Conservation (phyloP, 2,113 vertebrate genomes). For the Psilopsiagon aymara region DNA sequence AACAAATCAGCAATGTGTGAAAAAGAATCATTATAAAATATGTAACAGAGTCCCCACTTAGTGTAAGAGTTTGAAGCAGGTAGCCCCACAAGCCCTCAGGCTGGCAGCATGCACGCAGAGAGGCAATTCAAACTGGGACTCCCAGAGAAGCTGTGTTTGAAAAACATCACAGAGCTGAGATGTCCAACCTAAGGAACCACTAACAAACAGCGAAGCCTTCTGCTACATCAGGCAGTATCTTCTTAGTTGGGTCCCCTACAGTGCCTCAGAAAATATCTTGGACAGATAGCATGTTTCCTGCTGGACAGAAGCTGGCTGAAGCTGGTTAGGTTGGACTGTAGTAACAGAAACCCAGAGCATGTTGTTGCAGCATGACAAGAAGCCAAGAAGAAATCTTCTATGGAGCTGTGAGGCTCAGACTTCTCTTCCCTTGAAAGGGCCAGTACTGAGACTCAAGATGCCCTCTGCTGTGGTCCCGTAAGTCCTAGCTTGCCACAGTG, state of each 20-base stretch:
- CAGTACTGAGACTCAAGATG: neutral
- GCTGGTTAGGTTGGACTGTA: neutral
- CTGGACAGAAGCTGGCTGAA: neutral
- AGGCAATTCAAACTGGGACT: neutral
- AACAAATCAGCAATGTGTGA: neutral
- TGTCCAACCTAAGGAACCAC: neutral
- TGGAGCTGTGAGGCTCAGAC: neutral
- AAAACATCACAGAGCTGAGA: neutral
- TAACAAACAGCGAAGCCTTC: neutral
- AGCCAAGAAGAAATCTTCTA: neutral
- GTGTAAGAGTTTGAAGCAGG: neutral
- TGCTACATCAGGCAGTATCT: neutral
- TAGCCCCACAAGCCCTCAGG: neutral
- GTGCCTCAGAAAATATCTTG: neutral
- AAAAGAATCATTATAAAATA: neutral
- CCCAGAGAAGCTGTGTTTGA: neutral
- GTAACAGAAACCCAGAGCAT: neutral
- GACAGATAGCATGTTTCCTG: neutral
- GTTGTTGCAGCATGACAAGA: neutral
- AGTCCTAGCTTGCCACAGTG: neutral
- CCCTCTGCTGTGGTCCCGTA: rapidly evolving
- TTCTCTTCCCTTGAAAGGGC: neutral
- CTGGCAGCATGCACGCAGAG: rapidly evolving
- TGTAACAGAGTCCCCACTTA: neutral
- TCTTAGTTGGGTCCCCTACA: neutral